Conservation (phyloP, 2,113 vertebrate species). For the Craseonycteris thonglongyai region DNA sequence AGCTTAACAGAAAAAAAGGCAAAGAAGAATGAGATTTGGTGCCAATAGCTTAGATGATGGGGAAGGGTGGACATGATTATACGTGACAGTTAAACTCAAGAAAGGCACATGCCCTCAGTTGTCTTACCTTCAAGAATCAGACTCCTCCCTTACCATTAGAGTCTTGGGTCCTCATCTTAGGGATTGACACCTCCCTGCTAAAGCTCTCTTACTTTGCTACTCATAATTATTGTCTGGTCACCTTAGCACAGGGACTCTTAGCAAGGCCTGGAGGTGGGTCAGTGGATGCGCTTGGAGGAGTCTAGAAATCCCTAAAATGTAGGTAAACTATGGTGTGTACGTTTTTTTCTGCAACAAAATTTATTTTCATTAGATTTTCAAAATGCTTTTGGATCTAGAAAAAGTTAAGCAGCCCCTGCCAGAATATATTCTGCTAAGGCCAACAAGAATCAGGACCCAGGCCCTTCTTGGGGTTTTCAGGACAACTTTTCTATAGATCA, state of each 20-base stretch:
- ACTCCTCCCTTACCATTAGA: not conserved
- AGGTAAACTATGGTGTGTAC: not conserved
- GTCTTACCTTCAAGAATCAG: not conserved
- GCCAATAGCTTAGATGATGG: not conserved
- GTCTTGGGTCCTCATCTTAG: not conserved
- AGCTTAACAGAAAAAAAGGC: not conserved
- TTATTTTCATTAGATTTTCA: conserved; percentile 10
- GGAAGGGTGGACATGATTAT: not conserved
- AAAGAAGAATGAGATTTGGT: not conserved
- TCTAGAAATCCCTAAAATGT: not conserved
- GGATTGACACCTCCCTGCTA: not conserved
- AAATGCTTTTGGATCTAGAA: not conserved
- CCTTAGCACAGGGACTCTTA: not conserved
- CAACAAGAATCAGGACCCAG: not conserved
- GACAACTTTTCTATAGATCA: not conserved
- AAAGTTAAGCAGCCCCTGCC: not conserved
- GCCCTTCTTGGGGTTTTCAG: not conserved
- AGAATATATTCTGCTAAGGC: not conserved
- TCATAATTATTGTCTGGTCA: not conserved
- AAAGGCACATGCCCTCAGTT: too few relatives aligned
- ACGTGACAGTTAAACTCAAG: not conserved
- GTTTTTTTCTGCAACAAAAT: not conserved
- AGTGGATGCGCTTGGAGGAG: not conserved
- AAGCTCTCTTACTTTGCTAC: not conserved
- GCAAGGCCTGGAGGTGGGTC: not conserved